Evolutionary conservation across 2,888 invertebrate species (phyloP).

Genomic region (Ochlodes sylvanus): DNA sequence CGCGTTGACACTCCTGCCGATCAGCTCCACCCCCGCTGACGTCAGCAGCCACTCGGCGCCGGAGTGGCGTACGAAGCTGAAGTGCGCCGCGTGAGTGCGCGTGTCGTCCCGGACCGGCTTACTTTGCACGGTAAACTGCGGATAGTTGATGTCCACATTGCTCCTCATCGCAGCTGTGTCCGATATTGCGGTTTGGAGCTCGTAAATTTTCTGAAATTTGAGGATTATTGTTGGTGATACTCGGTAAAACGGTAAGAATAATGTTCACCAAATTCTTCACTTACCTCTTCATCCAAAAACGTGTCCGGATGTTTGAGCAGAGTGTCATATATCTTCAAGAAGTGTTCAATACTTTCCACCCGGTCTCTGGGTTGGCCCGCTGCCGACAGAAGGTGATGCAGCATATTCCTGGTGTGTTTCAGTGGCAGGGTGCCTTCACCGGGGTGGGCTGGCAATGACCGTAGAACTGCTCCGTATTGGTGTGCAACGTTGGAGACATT

Average conservation of each 20-base stretch:
- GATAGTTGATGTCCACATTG: slow-evolving; percentile 57
- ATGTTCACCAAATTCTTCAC: slow-evolving; percentile 41
- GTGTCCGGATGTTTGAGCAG: slow-evolving; percentile 83
- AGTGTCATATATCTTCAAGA: slow-evolving; percentile 84
- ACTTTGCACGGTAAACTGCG: slow-evolving; percentile 66
- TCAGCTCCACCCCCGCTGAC: slow-evolving; percentile 70
- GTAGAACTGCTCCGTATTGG: slow-evolving; percentile 83
- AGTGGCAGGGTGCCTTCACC: slow-evolving; percentile 88
- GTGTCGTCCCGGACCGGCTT: slow-evolving; percentile 62
- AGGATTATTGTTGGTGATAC: neutral
- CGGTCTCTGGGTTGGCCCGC: slow-evolving; percentile 66
- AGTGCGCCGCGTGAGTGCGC: slow-evolving; percentile 59
- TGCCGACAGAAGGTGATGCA: slow-evolving; percentile 77
- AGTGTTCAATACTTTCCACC: slow-evolving; percentile 86
- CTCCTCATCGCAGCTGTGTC: slow-evolving; percentile 69
- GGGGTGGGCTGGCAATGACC: slow-evolving; percentile 80
- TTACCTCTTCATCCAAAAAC: slow-evolving; percentile 90
- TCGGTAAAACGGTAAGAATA: too few relatives aligned
- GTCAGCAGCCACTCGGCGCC: slow-evolving; percentile 68
- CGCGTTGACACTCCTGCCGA: slow-evolving; percentile 60
- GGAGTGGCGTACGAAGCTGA: slow-evolving; percentile 57
- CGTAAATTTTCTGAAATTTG: slow-evolving; percentile 71
- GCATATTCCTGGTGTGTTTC: slow-evolving; percentile 83
- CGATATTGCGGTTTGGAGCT: slow-evolving; percentile 70
- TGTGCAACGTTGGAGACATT: slow-evolving; percentile 83